Conservation (phyloP, 1,140 invertebrate species). For the Dendroctonus valens region DNA sequence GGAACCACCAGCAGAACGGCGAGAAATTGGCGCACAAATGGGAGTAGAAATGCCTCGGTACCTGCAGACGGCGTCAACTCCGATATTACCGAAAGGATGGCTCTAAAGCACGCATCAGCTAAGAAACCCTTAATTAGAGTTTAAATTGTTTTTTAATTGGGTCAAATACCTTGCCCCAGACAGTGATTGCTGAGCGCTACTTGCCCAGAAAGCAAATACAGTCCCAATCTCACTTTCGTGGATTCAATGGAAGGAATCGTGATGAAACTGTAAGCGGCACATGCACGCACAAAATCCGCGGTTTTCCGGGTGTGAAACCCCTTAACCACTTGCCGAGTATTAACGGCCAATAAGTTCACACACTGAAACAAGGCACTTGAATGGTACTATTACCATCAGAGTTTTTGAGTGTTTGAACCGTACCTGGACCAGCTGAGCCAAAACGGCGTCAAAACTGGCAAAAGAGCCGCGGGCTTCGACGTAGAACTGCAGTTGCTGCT, state of each 20-base stretch:
- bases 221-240: conserved; percentile 70
- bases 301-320: conserved; percentile 80
- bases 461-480: conserved; percentile 87
- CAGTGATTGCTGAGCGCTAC: conserved; percentile 88
- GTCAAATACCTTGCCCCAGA: conserved; percentile 73
- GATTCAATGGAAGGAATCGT: conserved; percentile 90
- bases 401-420: background rate
- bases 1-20: conserved; percentile 84
- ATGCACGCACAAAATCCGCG: conserved; percentile 85
- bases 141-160: background rate
- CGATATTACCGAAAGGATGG: conserved; percentile 74
- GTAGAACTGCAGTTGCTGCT: conserved; percentile 90
- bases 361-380: conserved; percentile 53
- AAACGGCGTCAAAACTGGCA: conserved; percentile 84
- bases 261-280: conserved; percentile 92
- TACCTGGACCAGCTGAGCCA: conserved; percentile 82
- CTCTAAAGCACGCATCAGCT: conserved; percentile 94
- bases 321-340: conserved; percentile 69
- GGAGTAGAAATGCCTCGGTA: conserved; percentile 69
- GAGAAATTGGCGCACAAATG: conserved; percentile 75
- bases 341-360: conserved; percentile 76
- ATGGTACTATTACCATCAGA: background rate
- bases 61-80: conserved; percentile 79
- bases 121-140: conserved; percentile 29
- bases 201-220: conserved; percentile 86